Evolutionary conservation across 2,797 vertebrate genomes (phyloP).

Genomic region (Triplophysa yarkandensis): DNA sequence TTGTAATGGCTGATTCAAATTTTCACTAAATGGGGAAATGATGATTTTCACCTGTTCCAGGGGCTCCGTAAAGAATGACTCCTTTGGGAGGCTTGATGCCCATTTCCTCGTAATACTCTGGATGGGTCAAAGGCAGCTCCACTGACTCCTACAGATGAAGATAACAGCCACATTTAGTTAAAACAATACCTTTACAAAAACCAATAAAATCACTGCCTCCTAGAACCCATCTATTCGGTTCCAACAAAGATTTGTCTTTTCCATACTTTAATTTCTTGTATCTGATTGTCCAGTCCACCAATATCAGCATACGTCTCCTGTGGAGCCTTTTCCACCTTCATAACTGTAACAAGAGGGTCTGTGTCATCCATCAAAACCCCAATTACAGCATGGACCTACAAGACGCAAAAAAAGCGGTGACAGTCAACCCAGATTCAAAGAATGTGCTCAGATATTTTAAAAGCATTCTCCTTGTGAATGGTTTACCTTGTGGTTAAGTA

Average conservation of each 20-base stretch:
- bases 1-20: background rate
- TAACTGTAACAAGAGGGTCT: constrained; percentile 94
- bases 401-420: background rate
- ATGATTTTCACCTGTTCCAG: constrained; percentile 86
- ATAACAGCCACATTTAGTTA: constrained; percentile 29
- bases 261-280: constrained; percentile 95
- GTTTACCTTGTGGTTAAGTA: constrained; percentile 96
- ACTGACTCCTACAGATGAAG: constrained; percentile 86
- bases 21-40: background rate
- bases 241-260: background rate
- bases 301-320: constrained; percentile 98
- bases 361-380: constrained; percentile 98
- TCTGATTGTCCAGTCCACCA: constrained; percentile 94
- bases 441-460: background rate
- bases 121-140: constrained; percentile 95
- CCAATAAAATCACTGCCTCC: background rate
- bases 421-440: background rate
- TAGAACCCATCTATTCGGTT: background rate
- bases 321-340: constrained; percentile 99
- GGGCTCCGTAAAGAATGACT: constrained; percentile 92
- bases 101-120: constrained; percentile 98
- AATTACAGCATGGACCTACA: constrained; percentile 94
- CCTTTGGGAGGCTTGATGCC: constrained; percentile 98
- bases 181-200: background rate
- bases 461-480: background rate